phyloP scores from a whole-genome alignment of 2,113 vertebrate genomes.

The Phyllostomus discolor region DNA sequence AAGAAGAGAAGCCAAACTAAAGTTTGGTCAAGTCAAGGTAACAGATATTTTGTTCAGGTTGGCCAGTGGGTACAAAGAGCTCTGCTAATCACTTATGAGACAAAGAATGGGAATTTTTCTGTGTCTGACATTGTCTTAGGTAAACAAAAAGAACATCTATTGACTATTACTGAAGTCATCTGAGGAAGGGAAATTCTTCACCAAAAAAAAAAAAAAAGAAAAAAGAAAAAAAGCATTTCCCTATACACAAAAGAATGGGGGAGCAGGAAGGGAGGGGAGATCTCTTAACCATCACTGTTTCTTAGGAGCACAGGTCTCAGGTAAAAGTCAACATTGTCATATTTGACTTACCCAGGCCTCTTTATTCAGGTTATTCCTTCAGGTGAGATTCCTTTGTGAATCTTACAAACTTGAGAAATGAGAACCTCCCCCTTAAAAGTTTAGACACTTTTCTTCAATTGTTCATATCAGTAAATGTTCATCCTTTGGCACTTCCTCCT shows the following conservation, averaged over 20 bases:
- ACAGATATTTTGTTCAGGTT: background rate
- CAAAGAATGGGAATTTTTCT: background rate
- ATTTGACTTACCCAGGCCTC: background rate
- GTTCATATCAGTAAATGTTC: background rate
- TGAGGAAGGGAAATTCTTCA: background rate
- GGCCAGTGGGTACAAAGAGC: background rate
- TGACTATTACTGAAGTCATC: background rate
- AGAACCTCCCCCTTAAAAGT: background rate
- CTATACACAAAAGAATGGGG: background rate
- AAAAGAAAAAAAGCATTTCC: background rate
- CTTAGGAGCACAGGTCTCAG: background rate
- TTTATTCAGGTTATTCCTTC: background rate
- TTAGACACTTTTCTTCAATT: background rate
- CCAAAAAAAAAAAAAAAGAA: background rate
- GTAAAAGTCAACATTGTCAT: background rate
- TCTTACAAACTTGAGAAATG: background rate
- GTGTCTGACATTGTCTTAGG: background rate
- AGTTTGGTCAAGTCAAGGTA: background rate
- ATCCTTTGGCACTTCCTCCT: constrained; percentile 7
- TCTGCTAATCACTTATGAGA: background rate
- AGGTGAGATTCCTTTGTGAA: background rate
- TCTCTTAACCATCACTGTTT: background rate
- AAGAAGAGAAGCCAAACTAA: background rate
- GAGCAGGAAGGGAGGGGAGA: background rate
- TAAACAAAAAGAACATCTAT: background rate